Conservation (phyloP, 2,113 vertebrate species). For the Casuarius casuarius region DNA sequence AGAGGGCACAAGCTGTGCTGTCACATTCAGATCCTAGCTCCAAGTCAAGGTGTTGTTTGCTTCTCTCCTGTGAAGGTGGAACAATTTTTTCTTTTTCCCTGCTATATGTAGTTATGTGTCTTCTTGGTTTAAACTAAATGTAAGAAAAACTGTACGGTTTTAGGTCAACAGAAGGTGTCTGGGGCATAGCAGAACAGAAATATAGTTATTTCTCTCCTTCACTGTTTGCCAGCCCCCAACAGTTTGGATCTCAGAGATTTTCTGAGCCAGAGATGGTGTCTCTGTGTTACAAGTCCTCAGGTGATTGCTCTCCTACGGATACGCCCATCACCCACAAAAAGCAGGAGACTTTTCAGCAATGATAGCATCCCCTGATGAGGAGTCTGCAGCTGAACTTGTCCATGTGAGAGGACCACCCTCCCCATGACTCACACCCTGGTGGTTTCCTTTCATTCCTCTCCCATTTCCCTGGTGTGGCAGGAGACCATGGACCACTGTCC, state of each 20-base stretch:
- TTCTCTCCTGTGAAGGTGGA: neutral
- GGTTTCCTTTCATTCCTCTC: rapidly evolving
- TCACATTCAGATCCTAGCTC: neutral
- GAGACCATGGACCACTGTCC: too few relatives aligned
- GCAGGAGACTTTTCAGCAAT: too few relatives aligned
- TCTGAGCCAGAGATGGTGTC: neutral
- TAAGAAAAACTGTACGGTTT: neutral
- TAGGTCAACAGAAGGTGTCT: neutral
- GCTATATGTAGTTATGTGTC: neutral
- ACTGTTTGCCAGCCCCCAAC: rapidly evolving
- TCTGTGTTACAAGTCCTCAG: neutral
- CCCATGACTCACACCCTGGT: too few relatives aligned
- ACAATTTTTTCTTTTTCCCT: neutral
- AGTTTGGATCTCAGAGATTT: neutral
- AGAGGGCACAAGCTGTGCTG: rapidly evolving
- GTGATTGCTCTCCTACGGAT: rapidly evolving
- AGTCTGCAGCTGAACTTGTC: too few relatives aligned
- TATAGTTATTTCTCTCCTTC: neutral
- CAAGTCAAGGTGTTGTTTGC: neutral
- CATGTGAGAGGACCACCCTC: neutral
- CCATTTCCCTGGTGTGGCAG: too few relatives aligned
- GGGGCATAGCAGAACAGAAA: neutral
- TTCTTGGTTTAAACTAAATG: neutral
- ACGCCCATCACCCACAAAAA: neutral
- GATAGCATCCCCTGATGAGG: too few relatives aligned